phyloP scores from a whole-genome alignment of 23 tunicate genomes.

The Trididemnum nubilum region DNA sequence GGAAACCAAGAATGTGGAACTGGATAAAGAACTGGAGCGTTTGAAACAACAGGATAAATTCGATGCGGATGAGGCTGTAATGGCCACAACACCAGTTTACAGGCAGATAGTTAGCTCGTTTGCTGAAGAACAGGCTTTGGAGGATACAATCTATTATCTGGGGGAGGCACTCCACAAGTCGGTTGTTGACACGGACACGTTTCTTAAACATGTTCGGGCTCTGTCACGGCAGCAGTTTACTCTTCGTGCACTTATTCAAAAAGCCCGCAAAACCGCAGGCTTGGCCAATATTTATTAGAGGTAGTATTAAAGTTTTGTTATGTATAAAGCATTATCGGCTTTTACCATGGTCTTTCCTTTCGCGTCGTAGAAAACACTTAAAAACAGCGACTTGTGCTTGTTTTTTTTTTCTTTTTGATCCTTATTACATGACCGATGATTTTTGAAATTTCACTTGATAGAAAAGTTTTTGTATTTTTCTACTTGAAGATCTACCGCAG shows the following conservation, averaged over 20 bases:
- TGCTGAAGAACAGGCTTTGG: slow-evolving; percentile 93
- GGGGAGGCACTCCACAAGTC: slow-evolving; percentile 78
- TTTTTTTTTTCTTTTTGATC: too few relatives aligned
- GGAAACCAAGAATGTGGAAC: slow-evolving; percentile 64
- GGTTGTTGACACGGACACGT: slow-evolving; percentile 73
- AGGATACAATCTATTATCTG: slow-evolving; percentile 90
- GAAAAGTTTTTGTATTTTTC: too few relatives aligned
- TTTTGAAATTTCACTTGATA: too few relatives aligned
- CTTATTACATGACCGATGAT: too few relatives aligned
- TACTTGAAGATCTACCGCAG: too few relatives aligned
- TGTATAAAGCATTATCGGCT: too few relatives aligned
- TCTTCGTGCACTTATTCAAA: slow-evolving; percentile 68
- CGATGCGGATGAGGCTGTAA: slow-evolving; percentile 83
- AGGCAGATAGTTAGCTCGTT: slow-evolving; percentile 75
- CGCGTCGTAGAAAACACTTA: too few relatives aligned
- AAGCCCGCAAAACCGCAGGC: slow-evolving; percentile 80
- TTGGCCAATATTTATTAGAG: slow-evolving; percentile 67
- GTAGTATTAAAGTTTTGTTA: neutral
- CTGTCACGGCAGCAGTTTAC: slow-evolving; percentile 88
- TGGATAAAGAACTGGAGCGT: slow-evolving; percentile 47
- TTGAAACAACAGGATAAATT: slow-evolving; percentile 70
- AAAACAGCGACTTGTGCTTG: too few relatives aligned
- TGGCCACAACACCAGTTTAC: slow-evolving; percentile 90
- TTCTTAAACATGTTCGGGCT: slow-evolving; percentile 86
- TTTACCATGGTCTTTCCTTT: neutral